Evolutionary conservation across 2,113 vertebrate species (phyloP), one percentile per base, ranked within the genome.

Genomic region (Apteryx owenii): DNA sequence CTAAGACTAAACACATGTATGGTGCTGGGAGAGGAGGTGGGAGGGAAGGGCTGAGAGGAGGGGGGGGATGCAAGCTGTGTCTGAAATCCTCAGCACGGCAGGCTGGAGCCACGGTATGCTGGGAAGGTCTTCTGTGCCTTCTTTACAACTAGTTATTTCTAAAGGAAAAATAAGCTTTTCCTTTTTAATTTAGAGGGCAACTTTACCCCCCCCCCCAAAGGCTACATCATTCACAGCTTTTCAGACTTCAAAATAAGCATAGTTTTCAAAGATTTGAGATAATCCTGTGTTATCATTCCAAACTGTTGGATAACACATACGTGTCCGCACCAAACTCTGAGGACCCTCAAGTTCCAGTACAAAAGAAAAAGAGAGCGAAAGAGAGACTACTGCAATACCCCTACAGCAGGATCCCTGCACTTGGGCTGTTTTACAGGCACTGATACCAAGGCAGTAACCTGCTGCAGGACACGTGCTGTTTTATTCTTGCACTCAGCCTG

Each of bases 1-100:
- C 90, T 85, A 92, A 98, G 86, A 98, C 96, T 91, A 93, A 97
- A 97, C 82, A 96, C 89, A 85, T 73, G 94, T 46, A 58, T 42
- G 84, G 96, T 88, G 90, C 92, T 79, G 22, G 82, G 53, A 93
- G 81, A 56, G 5, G 81, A 81, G 80, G 60, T 69, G 17, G 75
- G 82, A 93, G 44, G 28, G 50, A 77, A 84, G 29, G 61, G 40
- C 20, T 61, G 72, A 28, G 60, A 62, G 38, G 25, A 88, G 46
- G 58, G 36, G 89, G 89, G 65, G 16, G 62, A 75, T 85, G 29
- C 7, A 38, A 87, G 76, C 31, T 42, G 38, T 5, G 10, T 53
- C 48, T 80, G 53, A 15, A 90, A 88, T 83, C 72, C 66, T 94
- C 51, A 81, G 42, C 38, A 29, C 75, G 85, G 70, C 50, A 51